A percentile compares a stretch with the other conserved stretches of the same genome.
Evolutionary conservation across 2,888 invertebrate genomes (phyloP).

Genomic region (Congeria kusceri): DNA sequence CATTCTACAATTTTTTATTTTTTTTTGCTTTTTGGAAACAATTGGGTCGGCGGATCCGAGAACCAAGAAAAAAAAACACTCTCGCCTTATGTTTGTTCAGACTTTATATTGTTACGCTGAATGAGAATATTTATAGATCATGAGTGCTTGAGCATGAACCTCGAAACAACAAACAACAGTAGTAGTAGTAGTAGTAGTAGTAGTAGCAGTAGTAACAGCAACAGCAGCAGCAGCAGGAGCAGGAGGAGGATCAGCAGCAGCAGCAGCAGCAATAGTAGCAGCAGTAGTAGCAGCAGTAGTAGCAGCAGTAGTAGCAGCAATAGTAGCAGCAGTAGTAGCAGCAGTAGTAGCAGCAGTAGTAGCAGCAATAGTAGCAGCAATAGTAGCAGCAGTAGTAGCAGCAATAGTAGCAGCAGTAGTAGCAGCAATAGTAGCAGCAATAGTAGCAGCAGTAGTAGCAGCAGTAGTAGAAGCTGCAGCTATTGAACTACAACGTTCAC

Average conservation of each 20-base stretch:
- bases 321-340: background rate
- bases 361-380: background rate
- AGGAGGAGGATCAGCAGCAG: no score
- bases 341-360: background rate
- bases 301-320: background rate
- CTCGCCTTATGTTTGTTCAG: no score
- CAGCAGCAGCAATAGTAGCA: background rate
- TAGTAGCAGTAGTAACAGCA: background rate
- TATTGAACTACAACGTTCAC: no score
- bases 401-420: background rate
- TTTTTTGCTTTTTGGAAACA: no score
- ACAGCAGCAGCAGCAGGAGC: background rate
- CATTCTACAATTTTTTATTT: no score
- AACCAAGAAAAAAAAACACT: no score
- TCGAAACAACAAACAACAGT: background rate
- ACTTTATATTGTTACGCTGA: no score
- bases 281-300: background rate
- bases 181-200: slow-evolving; percentile 1
- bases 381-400: background rate
- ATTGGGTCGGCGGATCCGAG: no score
- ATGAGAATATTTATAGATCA: no score
- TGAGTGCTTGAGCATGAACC: no score
- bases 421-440: background rate
- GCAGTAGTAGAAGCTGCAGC: no score
- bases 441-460: slow-evolving; percentile 1